Evolutionary conservation across 2,888 invertebrate genomes (phyloP).

Genomic region (Linnaemya vulpina): DNA sequence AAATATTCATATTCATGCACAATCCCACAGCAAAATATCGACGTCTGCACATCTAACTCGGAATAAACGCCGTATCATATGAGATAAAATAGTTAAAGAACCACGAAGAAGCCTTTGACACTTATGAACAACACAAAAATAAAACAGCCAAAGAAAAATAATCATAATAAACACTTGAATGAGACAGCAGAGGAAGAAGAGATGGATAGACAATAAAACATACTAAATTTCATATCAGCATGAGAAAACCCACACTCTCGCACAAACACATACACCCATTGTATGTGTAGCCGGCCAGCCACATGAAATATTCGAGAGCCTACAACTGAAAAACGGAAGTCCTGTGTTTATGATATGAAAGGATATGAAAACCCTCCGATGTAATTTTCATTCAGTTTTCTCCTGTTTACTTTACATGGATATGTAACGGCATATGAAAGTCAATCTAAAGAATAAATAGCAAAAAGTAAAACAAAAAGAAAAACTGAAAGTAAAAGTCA

Average conservation of each 20-base stretch:
- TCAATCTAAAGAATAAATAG: slow-evolving; percentile 22
- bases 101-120: slow-evolving; percentile 61
- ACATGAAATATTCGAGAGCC: slow-evolving; percentile 19
- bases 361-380: slow-evolving; percentile 53
- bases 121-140: slow-evolving; percentile 37
- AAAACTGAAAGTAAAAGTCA: slow-evolving; percentile 69
- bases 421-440: not conserved
- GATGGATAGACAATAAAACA: slow-evolving; percentile 41
- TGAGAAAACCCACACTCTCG: not conserved
- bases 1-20: slow-evolving; percentile 10
- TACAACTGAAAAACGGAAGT: slow-evolving; percentile 48
- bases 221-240: not conserved
- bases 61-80: slow-evolving; percentile 38
- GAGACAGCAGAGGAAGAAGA: slow-evolving; percentile 1
- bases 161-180: slow-evolving; percentile 65
- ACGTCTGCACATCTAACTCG: not conserved
- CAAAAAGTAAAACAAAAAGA: slow-evolving; percentile 23
- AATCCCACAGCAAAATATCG: slow-evolving; percentile 3
- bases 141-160: slow-evolving; percentile 38
- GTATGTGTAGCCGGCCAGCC: not conserved
- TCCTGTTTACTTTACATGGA: slow-evolving; percentile 43
- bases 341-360: slow-evolving; percentile 56
- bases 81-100: slow-evolving; percentile 44
- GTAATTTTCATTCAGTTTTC: slow-evolving; percentile 34
- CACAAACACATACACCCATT: not conserved